Conservation (phyloP, 1,140 invertebrate species). For the Cyphomyrmex costatus region DNA sequence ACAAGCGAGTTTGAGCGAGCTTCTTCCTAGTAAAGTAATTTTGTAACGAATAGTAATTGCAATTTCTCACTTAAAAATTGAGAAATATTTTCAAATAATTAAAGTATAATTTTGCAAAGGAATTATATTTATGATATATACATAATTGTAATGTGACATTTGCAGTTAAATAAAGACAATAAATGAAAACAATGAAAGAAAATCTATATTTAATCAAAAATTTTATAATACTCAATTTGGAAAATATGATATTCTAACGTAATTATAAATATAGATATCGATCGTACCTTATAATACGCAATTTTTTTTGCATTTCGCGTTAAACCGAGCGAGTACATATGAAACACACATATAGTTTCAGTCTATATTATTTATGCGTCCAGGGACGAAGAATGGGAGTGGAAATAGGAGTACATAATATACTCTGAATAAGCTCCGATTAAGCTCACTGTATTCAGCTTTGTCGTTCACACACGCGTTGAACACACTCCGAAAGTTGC, state of each 20-base stretch:
- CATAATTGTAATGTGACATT: neutral
- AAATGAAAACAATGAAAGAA: neutral
- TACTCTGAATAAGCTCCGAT: conserved; percentile 46
- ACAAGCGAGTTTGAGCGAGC: neutral
- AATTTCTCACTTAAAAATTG: neutral
- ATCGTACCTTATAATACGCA: conserved; percentile 4
- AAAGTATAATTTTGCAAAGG: neutral
- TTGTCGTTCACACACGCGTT: conserved; percentile 1
- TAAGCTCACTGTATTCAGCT: conserved; percentile 26
- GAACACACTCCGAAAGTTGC: conserved; percentile 5
- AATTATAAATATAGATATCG: conserved; percentile 7
- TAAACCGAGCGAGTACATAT: conserved; percentile 14
- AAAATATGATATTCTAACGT: neutral
- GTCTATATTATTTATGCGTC: conserved; percentile 32
- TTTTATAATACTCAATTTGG: neutral
- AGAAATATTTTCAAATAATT: neutral
- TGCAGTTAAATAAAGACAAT: neutral
- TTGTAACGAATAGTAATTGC: neutral
- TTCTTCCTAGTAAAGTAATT: neutral
- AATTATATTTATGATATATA: neutral
- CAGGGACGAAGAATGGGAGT: conserved; percentile 23
- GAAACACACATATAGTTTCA: conserved; percentile 27
- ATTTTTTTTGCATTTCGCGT: conserved; percentile 41
- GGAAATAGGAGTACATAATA: conserved; percentile 37
- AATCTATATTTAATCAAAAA: neutral